Evolutionary conservation across 2,888 invertebrate species (phyloP), one percentile per base, ranked within the genome.

Genomic region (Drosophila recens): DNA sequence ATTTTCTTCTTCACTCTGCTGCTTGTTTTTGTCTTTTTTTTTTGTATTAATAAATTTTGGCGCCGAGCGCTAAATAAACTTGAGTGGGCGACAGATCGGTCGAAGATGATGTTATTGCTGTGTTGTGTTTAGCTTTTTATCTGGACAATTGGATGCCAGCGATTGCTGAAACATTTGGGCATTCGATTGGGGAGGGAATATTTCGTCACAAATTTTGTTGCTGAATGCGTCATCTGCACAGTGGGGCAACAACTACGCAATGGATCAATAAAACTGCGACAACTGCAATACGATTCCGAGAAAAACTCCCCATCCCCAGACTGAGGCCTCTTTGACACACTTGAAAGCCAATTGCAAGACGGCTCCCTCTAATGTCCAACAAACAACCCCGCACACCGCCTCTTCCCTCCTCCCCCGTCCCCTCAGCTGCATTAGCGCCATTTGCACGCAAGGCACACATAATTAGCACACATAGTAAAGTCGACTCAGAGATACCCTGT

Each of bases 21-120:
- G 13, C 13, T 45, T 45, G 23, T 27, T 33, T 9, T 17, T 38
- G 9, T 5, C 2, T 30, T 8, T 30, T 27, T 27, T 53, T 42
- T 20, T 11, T 62, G 56, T 56, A 56, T 65, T 57, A 15, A 53
- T 56, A 77, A 49, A 77, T 40, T 49, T 53, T 43, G 43, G 76
- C 77, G 30, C 43, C 45, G 30, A 43, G 30, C 49, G 36, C 40
- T 45, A 71, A 71, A 76, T 33, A 36, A 56, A 64, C 45, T 64
- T 40, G 79, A 68, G 75, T 79, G 75, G 75, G 75, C 79, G 75
- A 62, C 68, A 61, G 56, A 78, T 75, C 73, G 11, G 23, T 23
- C n/a, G 40, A 65, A 42, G 53, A 54, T 38, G 36, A 46, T 63
- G 46, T 33, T 46, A 33, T 54, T 40, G n/a, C n/a, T 20, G 48